Base-by-base conservation (phyloP, 1,140 invertebrate species). In the Scaptodrosophila lebanonensis region DNA sequence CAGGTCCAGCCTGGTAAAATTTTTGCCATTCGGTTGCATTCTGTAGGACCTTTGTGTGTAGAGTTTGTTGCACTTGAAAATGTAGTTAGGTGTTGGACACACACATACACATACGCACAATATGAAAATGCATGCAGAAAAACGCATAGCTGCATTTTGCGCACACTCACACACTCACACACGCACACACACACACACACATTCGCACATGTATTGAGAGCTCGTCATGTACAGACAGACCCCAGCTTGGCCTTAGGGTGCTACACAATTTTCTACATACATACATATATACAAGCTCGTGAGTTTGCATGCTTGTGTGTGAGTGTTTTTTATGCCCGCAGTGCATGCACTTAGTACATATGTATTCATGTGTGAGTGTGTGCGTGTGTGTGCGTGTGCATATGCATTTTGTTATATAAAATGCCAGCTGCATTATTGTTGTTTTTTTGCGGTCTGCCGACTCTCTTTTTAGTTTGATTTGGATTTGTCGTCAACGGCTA, bases 11-110 rank as follows among this genome's bases (percentile, higher is more conserved):
- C 73, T 79, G 68, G 73, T 52, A 73, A 77, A 73, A 77, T 68
- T 79, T 79, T 79, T 79, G 69, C 73, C 75, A 82, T 82, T 82
- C 82, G 75, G 73, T 82, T 82, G 75, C 68, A 72, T 72, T 72
- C 66, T 72, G 58, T 71, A 44, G 54, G 67, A 54, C 33, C 43
- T 75, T 69, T 66, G 68, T 79, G 62, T 48, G 72, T 45, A 82
- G 76, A 82, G 75, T 82, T 82, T 82, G 75, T 82, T 82, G 75
- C 75, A 82, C 76, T 59, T 72, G 45, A 33, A 36, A 30, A 48
- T 62, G 57, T 62, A 77, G 64, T 77, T 77, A 79, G 73, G 67
- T 77, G 64, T 64, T 70, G 57, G 51, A 66, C 29, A 43, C 43
- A 53, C 36, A 67, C 25, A 35, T 29, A 30, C 12, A 25, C 53